phyloP scores from a whole-genome alignment of 2,888 invertebrate genomes.

The Phyto melanocephala region DNA sequence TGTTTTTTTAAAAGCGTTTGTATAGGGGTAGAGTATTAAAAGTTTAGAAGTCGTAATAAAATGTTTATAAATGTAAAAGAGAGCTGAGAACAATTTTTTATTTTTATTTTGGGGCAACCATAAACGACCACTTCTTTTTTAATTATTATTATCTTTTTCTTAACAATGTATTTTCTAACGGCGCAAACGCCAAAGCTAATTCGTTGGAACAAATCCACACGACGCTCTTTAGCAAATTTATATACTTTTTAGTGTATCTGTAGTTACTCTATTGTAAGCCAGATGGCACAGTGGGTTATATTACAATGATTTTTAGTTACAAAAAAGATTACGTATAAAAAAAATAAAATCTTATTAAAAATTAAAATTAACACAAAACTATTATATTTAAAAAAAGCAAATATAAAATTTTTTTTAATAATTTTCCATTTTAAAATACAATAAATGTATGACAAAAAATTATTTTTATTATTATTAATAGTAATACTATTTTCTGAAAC shows the following conservation, averaged over 20 bases:
- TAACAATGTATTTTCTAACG: slow-evolving; percentile 8
- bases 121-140: slow-evolving; percentile 43
- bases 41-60: slow-evolving; percentile 5
- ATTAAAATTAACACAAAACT: no score
- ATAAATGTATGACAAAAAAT: no score
- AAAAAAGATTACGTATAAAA: no score
- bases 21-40: slow-evolving; percentile 37
- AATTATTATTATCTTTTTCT: slow-evolving; percentile 8
- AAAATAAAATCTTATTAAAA: no score
- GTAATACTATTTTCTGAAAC: no score
- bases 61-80: background rate
- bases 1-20: background rate
- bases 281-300: background rate
- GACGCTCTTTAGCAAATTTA: slow-evolving; percentile 24
- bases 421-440: no score
- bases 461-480: no score
- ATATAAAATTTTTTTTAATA: no score
- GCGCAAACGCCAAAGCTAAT: slow-evolving; percentile 54
- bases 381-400: no score
- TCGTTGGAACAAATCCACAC: background rate
- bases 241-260: background rate
- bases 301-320: no score
- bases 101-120: background rate
- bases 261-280: background rate
- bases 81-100: background rate